phyloP scores from a whole-genome alignment of 2,888 invertebrate species.

The Hesperia comma region DNA sequence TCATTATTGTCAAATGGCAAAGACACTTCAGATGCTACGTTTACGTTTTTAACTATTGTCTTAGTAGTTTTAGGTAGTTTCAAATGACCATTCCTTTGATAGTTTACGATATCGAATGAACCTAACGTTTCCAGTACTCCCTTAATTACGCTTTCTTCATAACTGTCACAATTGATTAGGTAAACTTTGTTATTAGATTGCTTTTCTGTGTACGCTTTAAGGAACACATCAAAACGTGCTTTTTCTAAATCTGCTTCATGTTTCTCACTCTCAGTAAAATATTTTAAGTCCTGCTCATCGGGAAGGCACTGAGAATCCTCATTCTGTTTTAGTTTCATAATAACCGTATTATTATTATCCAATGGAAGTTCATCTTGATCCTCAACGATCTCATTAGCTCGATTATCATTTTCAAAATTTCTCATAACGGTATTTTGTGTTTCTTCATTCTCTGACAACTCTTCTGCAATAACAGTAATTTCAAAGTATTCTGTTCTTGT shows the following conservation, averaged over 20 bases:
- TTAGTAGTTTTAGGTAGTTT: conserved; percentile 56
- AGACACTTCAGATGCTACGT: conserved; percentile 62
- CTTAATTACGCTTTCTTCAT: conserved; percentile 67
- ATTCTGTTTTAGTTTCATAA: conserved; percentile 27
- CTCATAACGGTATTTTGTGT: conserved; percentile 13
- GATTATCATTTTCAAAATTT: conserved; percentile 7
- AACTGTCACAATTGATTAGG: conserved; percentile 70
- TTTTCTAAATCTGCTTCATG: conserved; percentile 65
- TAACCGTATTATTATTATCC: conserved; percentile 32
- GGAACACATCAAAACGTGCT: conserved; percentile 60
- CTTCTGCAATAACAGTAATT: conserved; percentile 67
- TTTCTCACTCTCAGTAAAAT: conserved; percentile 70
- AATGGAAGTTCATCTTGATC: conserved; percentile 1
- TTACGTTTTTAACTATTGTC: conserved; percentile 64
- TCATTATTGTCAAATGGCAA: conserved; percentile 58
- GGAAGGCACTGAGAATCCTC: conserved; percentile 23
- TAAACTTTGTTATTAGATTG: conserved; percentile 56
- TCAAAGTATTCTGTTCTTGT: conserved; percentile 53
- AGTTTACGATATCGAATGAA: conserved; percentile 65
- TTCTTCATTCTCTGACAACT: conserved; percentile 63
- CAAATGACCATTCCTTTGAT: conserved; percentile 68
- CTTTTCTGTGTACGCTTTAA: conserved; percentile 55
- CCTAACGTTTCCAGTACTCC: conserved; percentile 63
- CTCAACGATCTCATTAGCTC: neutral
- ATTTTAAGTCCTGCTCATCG: conserved; percentile 55